These are phyloP conservation scores for Neopipo cinnamomea DNA, from an alignment of 2,113 vertebrate genomes.

Conservation along the genomic window DNA sequence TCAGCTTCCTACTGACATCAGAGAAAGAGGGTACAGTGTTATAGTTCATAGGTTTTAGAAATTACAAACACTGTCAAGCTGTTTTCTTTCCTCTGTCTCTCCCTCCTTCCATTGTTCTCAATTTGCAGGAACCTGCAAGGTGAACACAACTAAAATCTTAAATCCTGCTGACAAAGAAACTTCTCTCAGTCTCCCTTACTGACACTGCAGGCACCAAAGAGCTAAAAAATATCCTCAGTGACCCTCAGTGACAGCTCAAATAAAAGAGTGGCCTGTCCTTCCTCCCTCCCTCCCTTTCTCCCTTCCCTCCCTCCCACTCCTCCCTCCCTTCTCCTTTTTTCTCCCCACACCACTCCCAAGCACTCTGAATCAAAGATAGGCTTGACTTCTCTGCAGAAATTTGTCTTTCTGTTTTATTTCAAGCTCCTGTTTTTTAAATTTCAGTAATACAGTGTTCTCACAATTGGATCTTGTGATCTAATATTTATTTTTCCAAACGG, in stretches of 20 bases:
- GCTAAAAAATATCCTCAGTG: no score
- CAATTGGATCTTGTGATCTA: not conserved
- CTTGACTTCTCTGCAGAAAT: not conserved
- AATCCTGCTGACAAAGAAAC: not conserved
- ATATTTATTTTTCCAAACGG: not conserved
- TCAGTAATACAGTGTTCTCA: not conserved
- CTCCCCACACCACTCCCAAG: not conserved
- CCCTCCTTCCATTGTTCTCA: not conserved
- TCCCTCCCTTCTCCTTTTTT: accelerated
- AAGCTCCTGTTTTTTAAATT: not conserved
- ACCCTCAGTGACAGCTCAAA: not conserved
- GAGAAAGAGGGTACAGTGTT: not conserved
- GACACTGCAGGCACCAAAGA: no score
- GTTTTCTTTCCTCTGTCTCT: not conserved
- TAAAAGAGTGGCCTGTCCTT: not conserved
- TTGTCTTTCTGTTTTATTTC: not conserved
- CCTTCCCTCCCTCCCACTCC: no score
- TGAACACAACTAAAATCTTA: not conserved
- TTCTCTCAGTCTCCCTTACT: not conserved
- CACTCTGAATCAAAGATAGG: not conserved
- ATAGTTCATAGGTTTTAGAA: not conserved
- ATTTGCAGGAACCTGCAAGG: not conserved
- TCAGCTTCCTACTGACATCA: not conserved
- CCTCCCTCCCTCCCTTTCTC: not conserved
- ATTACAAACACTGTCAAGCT: not conserved